A percentile compares a stretch with the other conserved stretches of the same genome.
These are phyloP conservation scores for Agrochola circellaris DNA, from an alignment of 2,888 invertebrate genomes.

Conservation along the genomic window DNA sequence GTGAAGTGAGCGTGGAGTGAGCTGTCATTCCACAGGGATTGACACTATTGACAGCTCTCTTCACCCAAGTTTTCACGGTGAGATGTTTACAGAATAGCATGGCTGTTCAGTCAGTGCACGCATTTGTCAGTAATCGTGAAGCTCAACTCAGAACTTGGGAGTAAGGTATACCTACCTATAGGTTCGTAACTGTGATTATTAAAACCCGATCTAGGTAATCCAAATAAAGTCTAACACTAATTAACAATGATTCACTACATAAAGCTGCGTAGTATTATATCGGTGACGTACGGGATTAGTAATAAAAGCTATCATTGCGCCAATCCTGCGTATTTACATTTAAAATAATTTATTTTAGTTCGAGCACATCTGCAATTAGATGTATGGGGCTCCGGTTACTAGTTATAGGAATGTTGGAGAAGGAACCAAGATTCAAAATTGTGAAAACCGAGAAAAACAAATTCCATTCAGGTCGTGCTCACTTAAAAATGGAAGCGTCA, in stretches of 20 bases:
- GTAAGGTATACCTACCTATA: too few species aligned
- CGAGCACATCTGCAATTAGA: constrained; percentile 79
- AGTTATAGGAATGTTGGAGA: constrained; percentile 47
- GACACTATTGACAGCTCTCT: too few species aligned
- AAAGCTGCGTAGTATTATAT: constrained; percentile 19
- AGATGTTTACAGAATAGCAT: too few species aligned
- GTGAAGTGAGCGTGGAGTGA: too few species aligned
- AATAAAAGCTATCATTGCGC: constrained; percentile 80
- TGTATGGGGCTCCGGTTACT: constrained; percentile 77
- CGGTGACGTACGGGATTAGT: constrained; percentile 59
- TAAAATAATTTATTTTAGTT: constrained; percentile 82
- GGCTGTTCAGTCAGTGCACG: too few species aligned
- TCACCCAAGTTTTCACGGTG: too few species aligned
- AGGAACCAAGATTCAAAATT: constrained; percentile 43
- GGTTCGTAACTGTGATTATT: not conserved
- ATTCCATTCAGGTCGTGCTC: too few species aligned
- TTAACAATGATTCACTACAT: constrained; percentile 47
- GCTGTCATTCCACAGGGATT: too few species aligned
- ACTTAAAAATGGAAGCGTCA: too few species aligned
- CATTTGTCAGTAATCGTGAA: too few species aligned
- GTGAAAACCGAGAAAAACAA: too few species aligned
- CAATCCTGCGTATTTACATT: constrained; percentile 78
- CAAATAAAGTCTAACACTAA: constrained; percentile 43
- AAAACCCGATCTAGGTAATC: constrained; percentile 26
- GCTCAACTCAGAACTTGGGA: too few species aligned